Conservation (phyloP, 2,113 vertebrate genomes). For the Telmatochromis sp. region DNA sequence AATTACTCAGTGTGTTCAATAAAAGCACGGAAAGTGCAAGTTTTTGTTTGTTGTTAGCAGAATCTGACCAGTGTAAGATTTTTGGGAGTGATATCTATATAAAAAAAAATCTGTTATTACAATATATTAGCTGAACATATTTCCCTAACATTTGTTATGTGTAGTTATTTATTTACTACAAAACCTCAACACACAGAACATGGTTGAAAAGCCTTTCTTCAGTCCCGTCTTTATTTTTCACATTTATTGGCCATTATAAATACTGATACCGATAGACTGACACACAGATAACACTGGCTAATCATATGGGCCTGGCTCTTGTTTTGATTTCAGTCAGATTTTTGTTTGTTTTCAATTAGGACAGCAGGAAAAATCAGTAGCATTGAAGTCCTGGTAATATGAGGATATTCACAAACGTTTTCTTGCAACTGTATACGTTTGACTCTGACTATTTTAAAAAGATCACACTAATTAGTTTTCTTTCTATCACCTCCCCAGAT, state of each 20-base stretch:
- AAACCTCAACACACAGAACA: not conserved
- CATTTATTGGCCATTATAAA: not conserved
- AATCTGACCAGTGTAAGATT: not conserved
- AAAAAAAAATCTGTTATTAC: not conserved
- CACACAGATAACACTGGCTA: not conserved
- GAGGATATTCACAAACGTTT: not conserved
- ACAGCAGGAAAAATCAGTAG: not conserved
- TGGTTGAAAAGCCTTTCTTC: not conserved
- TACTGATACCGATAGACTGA: not conserved
- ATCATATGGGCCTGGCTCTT: not conserved
- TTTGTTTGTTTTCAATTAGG: not conserved
- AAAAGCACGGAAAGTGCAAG: not conserved
- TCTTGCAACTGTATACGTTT: not conserved
- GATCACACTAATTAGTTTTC: not conserved
- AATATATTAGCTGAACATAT: not conserved
- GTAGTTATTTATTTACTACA: not conserved
- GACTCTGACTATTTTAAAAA: not conserved
- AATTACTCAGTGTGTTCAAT: not conserved
- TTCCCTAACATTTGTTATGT: not conserved
- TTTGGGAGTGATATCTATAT: not conserved
- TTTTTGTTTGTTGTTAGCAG: not conserved
- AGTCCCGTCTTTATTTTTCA: not conserved
- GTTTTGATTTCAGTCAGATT: not conserved
- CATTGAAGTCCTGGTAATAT: not conserved
- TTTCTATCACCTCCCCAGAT: not conserved